phyloP scores from a whole-genome alignment of 2,797 vertebrate species.

The Galago senegalensis region DNA sequence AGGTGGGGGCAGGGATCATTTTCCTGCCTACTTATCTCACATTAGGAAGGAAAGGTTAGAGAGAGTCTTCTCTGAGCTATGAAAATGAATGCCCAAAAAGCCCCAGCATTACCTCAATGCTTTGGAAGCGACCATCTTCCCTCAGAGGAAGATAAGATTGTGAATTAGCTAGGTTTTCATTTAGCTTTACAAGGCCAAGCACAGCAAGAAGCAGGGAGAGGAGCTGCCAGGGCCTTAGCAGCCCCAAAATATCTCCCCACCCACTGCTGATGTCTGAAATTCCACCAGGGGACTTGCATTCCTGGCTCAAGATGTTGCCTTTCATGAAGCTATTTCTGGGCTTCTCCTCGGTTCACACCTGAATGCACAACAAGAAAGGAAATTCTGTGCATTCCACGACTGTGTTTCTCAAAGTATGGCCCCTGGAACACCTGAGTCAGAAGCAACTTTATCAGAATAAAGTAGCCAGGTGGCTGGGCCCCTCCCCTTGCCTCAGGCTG shows the following conservation, averaged over 20 bases:
- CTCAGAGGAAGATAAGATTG: background rate
- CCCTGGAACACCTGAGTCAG: background rate
- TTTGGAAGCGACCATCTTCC: conserved; percentile 48
- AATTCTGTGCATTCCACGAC: background rate
- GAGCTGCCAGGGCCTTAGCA: background rate
- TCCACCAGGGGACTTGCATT: conserved; percentile 3
- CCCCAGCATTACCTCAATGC: background rate
- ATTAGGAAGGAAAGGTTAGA: background rate
- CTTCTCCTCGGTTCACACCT: background rate
- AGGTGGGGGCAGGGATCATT: background rate
- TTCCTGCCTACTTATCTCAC: conserved; percentile 7
- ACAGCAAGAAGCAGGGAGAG: background rate
- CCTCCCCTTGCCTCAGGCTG: accelerated
- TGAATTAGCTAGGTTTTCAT: conserved; percentile 8
- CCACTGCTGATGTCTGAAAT: background rate
- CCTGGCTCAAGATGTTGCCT: background rate
- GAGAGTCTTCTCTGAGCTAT: conserved; percentile 55
- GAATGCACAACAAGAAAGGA: background rate
- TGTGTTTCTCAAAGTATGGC: background rate
- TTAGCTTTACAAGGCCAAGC: background rate
- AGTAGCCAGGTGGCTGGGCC: background rate
- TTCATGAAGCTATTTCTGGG: background rate
- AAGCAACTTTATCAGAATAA: background rate
- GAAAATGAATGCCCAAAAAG: conserved; percentile 32
- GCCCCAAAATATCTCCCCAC: conserved; percentile 15